A percentile compares a stretch with the other conserved stretches of the same genome.
Evolutionary conservation across 2,113 vertebrate genomes (phyloP).

Genomic region (Marmota monax): DNA sequence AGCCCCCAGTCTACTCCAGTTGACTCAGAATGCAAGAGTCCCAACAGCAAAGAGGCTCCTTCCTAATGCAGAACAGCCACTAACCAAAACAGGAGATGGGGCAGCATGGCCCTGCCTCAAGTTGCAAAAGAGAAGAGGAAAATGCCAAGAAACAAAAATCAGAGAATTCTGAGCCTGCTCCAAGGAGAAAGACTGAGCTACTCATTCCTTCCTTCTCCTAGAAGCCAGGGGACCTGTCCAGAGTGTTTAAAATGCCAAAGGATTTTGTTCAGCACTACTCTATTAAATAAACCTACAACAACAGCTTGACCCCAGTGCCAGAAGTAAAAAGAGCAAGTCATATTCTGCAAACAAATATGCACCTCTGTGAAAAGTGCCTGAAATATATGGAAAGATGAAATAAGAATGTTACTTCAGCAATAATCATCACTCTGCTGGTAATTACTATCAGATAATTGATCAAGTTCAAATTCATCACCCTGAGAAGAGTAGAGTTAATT

Average conservation of each 20-base stretch:
- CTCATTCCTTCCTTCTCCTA: background rate
- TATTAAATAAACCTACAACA: slow-evolving; percentile 44
- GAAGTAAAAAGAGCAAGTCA: slow-evolving; percentile 54
- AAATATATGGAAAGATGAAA: slow-evolving; percentile 56
- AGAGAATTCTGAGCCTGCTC: background rate
- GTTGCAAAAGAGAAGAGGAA: background rate
- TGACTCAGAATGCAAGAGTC: background rate
- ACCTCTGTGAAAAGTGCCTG: slow-evolving; percentile 39
- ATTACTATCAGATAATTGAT: slow-evolving; percentile 84
- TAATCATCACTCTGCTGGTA: slow-evolving; percentile 58
- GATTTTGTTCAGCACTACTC: background rate
- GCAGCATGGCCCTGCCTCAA: background rate
- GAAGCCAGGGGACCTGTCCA: background rate
- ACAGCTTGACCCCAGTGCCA: slow-evolving; percentile 65
- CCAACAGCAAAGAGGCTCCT: background rate
- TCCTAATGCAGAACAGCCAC: background rate
- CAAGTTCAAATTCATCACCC: slow-evolving; percentile 82
- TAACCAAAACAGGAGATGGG: background rate
- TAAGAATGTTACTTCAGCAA: slow-evolving; percentile 62
- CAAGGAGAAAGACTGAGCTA: background rate
- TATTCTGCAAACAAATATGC: background rate
- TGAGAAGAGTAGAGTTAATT: slow-evolving; percentile 79
- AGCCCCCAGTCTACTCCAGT: background rate
- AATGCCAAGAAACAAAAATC: background rate
- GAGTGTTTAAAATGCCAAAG: background rate